Conservation (phyloP, 2,797 vertebrate genomes). For the Enteromius viviparus region DNA sequence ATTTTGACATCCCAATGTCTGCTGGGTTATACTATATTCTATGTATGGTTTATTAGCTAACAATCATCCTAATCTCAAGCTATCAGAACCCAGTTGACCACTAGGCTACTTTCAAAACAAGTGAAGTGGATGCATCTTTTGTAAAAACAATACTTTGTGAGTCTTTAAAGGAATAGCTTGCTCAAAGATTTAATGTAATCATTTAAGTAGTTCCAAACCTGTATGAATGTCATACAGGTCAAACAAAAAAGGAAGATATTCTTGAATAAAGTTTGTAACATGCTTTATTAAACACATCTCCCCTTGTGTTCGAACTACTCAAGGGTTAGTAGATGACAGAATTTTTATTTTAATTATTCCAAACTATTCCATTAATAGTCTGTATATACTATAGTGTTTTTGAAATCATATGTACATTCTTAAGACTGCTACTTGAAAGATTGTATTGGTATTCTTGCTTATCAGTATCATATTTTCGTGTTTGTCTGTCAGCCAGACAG, state of each 20-base stretch:
- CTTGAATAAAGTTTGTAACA: too few species aligned
- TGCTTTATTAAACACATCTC: too few species aligned
- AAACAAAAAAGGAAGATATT: too few species aligned
- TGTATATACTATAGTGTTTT: not conserved
- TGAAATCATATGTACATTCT: not conserved
- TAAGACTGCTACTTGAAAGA: not conserved
- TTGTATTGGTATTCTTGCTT: not conserved
- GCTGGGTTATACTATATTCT: not conserved
- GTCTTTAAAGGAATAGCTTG: too few species aligned
- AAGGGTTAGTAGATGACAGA: too few species aligned
- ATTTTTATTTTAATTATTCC: too few species aligned
- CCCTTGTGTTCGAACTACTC: too few species aligned
- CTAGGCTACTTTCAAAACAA: not conserved
- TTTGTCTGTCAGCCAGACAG: constrained; percentile 10
- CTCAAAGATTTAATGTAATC: too few species aligned
- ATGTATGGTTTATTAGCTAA: not conserved
- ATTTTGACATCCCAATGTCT: too few species aligned
- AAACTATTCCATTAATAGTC: too few species aligned
- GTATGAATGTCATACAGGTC: too few species aligned
- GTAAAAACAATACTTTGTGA: not conserved
- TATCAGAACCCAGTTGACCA: not conserved
- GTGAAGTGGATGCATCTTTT: not conserved
- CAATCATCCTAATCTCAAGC: not conserved
- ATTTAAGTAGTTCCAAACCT: too few species aligned
- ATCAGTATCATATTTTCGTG: constrained; percentile 3